Percentiles rank a stretch among this genome's conserved stretches.
These are phyloP conservation scores for Helicoverpa zea DNA, from an alignment of 1,140 invertebrate genomes.

Conservation along the genomic window DNA sequence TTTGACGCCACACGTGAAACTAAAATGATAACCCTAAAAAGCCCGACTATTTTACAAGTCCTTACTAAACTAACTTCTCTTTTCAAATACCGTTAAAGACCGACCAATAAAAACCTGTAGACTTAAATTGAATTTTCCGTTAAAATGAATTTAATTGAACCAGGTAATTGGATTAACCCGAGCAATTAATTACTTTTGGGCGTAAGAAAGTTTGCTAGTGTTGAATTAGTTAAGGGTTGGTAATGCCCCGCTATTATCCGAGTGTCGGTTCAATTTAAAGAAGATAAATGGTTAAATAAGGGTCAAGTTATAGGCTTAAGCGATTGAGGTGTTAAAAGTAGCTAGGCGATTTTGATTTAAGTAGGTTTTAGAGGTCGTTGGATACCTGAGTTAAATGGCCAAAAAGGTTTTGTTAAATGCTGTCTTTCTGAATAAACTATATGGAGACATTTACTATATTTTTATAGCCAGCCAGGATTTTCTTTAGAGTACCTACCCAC, in stretches of 20 bases:
- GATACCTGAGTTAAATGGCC: too few species aligned
- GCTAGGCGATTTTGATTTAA: too few species aligned
- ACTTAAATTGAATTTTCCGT: constrained; percentile 36
- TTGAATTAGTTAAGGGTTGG: constrained; percentile 13
- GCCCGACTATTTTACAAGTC: too few species aligned
- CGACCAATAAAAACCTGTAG: constrained; percentile 10
- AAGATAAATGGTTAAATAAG: constrained; percentile 15
- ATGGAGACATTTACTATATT: too few species aligned
- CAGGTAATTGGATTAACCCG: constrained; percentile 31
- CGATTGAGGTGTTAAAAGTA: background rate
- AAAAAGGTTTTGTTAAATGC: background rate
- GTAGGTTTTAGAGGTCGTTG: too few species aligned
- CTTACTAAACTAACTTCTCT: background rate
- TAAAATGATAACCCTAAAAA: too few species aligned
- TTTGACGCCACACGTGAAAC: too few species aligned
- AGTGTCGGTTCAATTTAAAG: constrained; percentile 9
- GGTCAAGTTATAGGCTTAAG: background rate
- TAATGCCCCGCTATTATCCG: constrained; percentile 24
- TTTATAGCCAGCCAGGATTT: too few species aligned
- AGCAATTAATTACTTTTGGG: constrained; percentile 37
- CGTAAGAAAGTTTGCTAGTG: constrained; percentile 31
- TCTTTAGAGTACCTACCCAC: too few species aligned
- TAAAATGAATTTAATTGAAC: constrained; percentile 39
- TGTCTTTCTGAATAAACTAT: too few species aligned
- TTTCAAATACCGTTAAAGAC: background rate